Percentiles rank a stretch among this genome's conserved stretches.
Evolutionary conservation across 2,113 vertebrate genomes (phyloP).

Genomic region (Synodontis membranacea): DNA sequence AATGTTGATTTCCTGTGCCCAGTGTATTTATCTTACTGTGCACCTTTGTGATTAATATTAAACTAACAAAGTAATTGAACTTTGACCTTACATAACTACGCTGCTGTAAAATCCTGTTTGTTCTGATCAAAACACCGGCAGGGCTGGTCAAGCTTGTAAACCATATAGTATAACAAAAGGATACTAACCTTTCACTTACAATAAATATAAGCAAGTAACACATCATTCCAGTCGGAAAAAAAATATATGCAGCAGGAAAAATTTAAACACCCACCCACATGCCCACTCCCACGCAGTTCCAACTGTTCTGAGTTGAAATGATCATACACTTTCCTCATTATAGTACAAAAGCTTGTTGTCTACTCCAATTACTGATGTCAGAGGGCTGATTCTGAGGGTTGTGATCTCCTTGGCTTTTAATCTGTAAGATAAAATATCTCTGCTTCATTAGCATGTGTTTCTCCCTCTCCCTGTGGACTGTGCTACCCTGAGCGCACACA

Average conservation of each 20-base stretch:
- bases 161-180: background rate
- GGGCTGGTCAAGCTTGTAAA: background rate
- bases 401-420: slow-evolving; percentile 83
- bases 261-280: slow-evolving; percentile 47
- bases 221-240: background rate
- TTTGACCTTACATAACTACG: background rate
- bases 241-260: background rate
- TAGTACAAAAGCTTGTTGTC: slow-evolving; percentile 78
- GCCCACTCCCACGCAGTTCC: slow-evolving; percentile 64
- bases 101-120: no score
- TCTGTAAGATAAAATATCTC: slow-evolving; percentile 81
- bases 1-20: background rate
- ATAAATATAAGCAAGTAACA: background rate
- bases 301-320: slow-evolving; percentile 56
- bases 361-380: slow-evolving; percentile 82
- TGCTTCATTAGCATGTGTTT: slow-evolving; percentile 78
- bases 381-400: slow-evolving; percentile 82
- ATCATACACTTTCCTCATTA: slow-evolving; percentile 59
- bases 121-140: background rate
- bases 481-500: slow-evolving; percentile 70
- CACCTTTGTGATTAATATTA: background rate
- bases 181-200: background rate
- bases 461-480: slow-evolving; percentile 66
- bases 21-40: background rate
- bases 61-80: background rate